Evolutionary conservation across 2,797 vertebrate genomes (phyloP).

Genomic region (Pelochelys cantorii): DNA sequence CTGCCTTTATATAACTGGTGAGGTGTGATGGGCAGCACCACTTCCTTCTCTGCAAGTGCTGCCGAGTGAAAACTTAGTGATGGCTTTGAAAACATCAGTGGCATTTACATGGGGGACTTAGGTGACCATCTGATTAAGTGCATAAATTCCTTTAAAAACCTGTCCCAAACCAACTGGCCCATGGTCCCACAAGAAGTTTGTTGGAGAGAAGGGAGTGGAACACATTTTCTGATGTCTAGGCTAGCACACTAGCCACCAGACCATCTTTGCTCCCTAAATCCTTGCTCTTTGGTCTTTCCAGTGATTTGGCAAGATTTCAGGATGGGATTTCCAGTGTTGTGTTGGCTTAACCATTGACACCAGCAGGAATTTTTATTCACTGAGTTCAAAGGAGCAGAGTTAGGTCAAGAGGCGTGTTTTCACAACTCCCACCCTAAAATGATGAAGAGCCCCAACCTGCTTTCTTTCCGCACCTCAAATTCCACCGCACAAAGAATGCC

Average conservation of each 20-base stretch:
- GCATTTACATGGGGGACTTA: too few species aligned
- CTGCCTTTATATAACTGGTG: too few species aligned
- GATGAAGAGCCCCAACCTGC: background rate
- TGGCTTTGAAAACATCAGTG: too few species aligned
- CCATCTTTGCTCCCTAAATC: background rate
- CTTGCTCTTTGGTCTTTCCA: background rate
- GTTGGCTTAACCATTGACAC: background rate
- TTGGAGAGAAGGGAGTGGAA: constrained; percentile 29
- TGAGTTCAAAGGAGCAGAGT: background rate
- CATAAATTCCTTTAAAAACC: too few species aligned
- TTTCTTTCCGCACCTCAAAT: background rate
- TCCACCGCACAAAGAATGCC: background rate
- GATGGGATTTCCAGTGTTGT: background rate
- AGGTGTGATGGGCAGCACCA: too few species aligned
- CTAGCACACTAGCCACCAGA: background rate
- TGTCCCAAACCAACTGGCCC: constrained; percentile 41
- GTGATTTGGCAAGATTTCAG: background rate
- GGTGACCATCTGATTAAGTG: too few species aligned
- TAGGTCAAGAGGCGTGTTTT: background rate
- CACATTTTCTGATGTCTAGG: background rate
- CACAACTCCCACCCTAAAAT: background rate
- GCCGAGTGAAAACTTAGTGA: too few species aligned
- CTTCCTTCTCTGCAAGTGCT: too few species aligned
- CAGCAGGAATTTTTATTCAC: background rate
- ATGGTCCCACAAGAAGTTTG: constrained; percentile 29